Base-by-base conservation (phyloP, 1,140 invertebrate genomes). In the Acromyrmex charruanus region DNA sequence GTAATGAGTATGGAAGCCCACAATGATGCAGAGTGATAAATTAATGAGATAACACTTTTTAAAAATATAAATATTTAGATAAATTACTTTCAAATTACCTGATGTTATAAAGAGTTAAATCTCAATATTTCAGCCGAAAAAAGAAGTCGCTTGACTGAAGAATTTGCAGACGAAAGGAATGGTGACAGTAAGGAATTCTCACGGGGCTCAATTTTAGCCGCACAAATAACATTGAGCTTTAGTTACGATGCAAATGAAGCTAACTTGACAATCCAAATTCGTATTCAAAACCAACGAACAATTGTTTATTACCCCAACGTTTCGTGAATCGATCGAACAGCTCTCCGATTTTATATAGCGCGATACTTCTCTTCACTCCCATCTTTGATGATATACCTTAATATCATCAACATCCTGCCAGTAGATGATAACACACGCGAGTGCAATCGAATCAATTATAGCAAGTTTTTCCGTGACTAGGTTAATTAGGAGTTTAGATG, bases 401-500 rank as follows among this genome's bases (percentile, higher is more conserved):
- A 75, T 7, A 79, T 66, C 71, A n/a, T 25, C 59, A 44, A 12
- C 16, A 10, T 35, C 14, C 35, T 31, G 25, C 75, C 81, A 21
- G 39, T 55, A 35, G 35, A 59, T 21, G 68, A 44, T 31, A 74
- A 74, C 66, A 55, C 88, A 79, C 85, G 77, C 74, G 74, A 79
- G 82, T 68, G 74, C 74, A 77, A 79, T 69, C 58, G 35, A 90
- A 86, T 91, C 75, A 87, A 90, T 71, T 84, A 89, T 82, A 86
- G 82, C 81, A 55, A 88, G 90, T 75, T 87, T 91, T 88, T 81
- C 66, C 77, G 90, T 66, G 82, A 87, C 85, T 94, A 88, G 65
- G 4, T 86, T 92, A 92, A 89, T 91, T 91, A 90, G 71, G 86
- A 92, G 74, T 91, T 44, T 91, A 75, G 88, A 71, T 93, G 92